Evolutionary conservation across 2,797 vertebrate genomes (phyloP).

Genomic region (Brachyalestes nurse): DNA sequence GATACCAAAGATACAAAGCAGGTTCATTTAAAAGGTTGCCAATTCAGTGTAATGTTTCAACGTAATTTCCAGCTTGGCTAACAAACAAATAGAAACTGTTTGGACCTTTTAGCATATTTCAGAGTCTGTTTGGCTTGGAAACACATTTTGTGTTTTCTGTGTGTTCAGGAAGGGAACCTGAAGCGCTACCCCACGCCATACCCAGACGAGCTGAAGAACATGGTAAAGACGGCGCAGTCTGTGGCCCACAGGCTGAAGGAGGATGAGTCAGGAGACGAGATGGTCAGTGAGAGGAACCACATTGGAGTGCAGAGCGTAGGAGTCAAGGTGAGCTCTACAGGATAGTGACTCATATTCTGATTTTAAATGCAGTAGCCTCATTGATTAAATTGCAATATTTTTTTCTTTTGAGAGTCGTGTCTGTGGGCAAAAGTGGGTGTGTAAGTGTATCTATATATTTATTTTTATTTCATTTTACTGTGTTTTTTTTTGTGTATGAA

Average conservation of each 20-base stretch:
- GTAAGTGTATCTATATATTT: too few relatives aligned
- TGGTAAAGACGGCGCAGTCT: slow-evolving; percentile 98
- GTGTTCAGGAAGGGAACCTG: slow-evolving; percentile 90
- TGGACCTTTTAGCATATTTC: not conserved
- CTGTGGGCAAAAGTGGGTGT: not conserved
- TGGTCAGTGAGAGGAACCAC: slow-evolving; percentile 79
- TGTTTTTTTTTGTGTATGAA: not conserved
- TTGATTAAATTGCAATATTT: not conserved
- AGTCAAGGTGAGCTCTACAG: slow-evolving; percentile 81
- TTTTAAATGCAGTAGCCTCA: not conserved
- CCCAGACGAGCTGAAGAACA: slow-evolving; percentile 98
- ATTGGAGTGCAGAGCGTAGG: slow-evolving; percentile 87
- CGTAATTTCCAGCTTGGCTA: not conserved
- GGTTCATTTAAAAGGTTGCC: too few relatives aligned
- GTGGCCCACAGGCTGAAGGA: slow-evolving; percentile 95
- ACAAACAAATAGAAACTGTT: not conserved
- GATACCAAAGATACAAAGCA: too few relatives aligned
- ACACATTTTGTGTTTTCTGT: not conserved
- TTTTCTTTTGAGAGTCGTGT: not conserved
- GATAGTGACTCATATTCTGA: not conserved
- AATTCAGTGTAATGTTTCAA: too few relatives aligned
- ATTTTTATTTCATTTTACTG: too few relatives aligned
- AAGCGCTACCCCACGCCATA: slow-evolving; percentile 98
- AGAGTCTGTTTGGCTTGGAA: not conserved
- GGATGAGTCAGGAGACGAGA: slow-evolving; percentile 88